Base-by-base conservation (phyloP, 2,797 vertebrate genomes). In the Phrynocephalus guinanensis region DNA sequence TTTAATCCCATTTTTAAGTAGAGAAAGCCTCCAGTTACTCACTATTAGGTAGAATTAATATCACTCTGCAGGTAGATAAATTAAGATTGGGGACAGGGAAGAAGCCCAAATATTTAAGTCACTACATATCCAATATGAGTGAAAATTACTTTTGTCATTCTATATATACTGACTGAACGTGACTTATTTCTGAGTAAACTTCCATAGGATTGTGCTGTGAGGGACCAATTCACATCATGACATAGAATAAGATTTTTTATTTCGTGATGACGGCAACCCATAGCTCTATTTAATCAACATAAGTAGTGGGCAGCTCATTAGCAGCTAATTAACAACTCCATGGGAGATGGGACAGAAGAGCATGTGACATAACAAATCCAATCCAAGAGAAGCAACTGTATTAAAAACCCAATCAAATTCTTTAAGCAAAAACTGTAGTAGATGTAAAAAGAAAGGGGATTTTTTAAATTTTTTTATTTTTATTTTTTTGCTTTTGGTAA, bases 251-350 rank as follows among this genome's bases (percentile, higher is more conserved):
- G 70, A 83, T 87, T 89, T 88, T 91, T 93, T 93, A 92, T 90
- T 56, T 56, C 8, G 8, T 89, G 88, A 94, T 95, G 95, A 92
- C 89, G 75, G 85, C 79, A 79, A 28, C 75, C 90, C 91, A 89
- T 93, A 94, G 91, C 94, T 90, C 90, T 94, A 94, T 94, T 95
- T 95, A 94, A 96, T 96, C 96, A 94, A 94, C 95, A 94, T 96
- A 96, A 94, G 87, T 95, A 95, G 52, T 56, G 11, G 52, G 52
- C 50, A 2, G 33, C 33, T 33, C 33, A 33, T 33, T 33, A 33
- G 33, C 33, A 33, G 33, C 33, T 33, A 33, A 33, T 33, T 33
- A 33, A 33, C 33, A 33, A 33, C 33, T 33, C 33, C 33, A 33
- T 33, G 33, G 33, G 33, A 33, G 33, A 33, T 33, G 33, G 33